A percentile compares a stretch with the other conserved stretches of the same genome.
Evolutionary conservation across 2,113 vertebrate genomes (phyloP).

Genomic region (Colinus virginianus): DNA sequence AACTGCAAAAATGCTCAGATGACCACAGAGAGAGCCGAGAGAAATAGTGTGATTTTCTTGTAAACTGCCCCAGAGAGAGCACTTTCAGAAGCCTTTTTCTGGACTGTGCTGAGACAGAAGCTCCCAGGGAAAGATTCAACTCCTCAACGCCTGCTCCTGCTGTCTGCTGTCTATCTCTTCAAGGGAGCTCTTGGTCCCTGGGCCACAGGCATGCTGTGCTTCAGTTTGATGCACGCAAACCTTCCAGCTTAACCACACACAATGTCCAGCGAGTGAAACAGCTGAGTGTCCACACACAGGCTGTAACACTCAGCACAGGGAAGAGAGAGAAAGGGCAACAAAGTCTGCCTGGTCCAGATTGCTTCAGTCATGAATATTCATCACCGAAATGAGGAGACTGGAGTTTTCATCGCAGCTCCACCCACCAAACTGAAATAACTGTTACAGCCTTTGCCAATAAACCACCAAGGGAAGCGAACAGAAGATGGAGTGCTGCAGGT

Average conservation of each 20-base stretch:
- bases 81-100: background rate
- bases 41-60: background rate
- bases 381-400: slow-evolving; percentile 59
- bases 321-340: slow-evolving; percentile 4
- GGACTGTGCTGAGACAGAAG: background rate
- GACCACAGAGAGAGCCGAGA: background rate
- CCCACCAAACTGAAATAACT: slow-evolving; percentile 73
- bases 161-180: background rate
- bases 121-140: background rate
- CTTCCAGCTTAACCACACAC: background rate
- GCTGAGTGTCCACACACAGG: background rate
- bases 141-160: background rate
- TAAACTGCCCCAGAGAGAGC: background rate
- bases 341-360: slow-evolving; percentile 75
- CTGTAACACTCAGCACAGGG: background rate
- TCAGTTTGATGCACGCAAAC: background rate
- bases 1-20: background rate
- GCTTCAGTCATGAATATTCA: slow-evolving; percentile 77
- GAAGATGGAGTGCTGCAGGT: slow-evolving; percentile 40
- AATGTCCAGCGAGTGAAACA: background rate
- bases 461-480: slow-evolving; percentile 52
- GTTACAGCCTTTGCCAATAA: slow-evolving; percentile 67
- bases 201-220: background rate
- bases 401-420: slow-evolving; percentile 74
- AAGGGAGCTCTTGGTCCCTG: background rate